phyloP scores from a whole-genome alignment of 2,797 vertebrate genomes.

The Tragopan temminckii region DNA sequence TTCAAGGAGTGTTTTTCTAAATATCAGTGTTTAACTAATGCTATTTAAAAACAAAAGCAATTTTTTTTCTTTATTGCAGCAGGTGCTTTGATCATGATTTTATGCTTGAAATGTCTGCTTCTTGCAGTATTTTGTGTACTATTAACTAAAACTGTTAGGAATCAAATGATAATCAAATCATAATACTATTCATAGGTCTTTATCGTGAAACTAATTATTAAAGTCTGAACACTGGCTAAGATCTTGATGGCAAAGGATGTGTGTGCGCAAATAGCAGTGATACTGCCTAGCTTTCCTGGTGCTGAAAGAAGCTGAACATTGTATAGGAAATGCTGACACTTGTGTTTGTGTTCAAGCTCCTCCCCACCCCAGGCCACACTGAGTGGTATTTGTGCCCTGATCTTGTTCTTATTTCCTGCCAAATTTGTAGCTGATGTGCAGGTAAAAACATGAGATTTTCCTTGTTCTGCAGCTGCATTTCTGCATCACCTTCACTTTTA shows the following conservation, averaged over 20 bases:
- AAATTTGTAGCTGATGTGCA: neutral
- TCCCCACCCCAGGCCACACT: neutral
- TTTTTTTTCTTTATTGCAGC: neutral
- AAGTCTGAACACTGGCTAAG: neutral
- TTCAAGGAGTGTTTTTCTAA: neutral
- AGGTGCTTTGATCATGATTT: neutral
- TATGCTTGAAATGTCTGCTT: neutral
- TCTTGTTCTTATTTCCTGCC: neutral
- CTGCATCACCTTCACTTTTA: neutral
- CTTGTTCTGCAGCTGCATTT: neutral
- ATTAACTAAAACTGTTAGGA: neutral
- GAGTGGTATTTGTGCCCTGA: neutral
- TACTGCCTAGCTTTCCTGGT: neutral
- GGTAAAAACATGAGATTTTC: neutral
- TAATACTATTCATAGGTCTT: neutral
- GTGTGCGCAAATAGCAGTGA: neutral
- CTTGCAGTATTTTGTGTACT: neutral
- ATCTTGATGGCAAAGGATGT: neutral
- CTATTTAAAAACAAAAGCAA: neutral
- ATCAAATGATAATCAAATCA: neutral
- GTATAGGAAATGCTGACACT: neutral
- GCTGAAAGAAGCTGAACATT: neutral
- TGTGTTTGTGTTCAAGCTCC: neutral
- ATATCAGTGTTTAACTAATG: neutral
- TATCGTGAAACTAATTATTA: neutral